phyloP scores from a whole-genome alignment of 2,888 invertebrate genomes.

The Ormyrus pomaceus region DNA sequence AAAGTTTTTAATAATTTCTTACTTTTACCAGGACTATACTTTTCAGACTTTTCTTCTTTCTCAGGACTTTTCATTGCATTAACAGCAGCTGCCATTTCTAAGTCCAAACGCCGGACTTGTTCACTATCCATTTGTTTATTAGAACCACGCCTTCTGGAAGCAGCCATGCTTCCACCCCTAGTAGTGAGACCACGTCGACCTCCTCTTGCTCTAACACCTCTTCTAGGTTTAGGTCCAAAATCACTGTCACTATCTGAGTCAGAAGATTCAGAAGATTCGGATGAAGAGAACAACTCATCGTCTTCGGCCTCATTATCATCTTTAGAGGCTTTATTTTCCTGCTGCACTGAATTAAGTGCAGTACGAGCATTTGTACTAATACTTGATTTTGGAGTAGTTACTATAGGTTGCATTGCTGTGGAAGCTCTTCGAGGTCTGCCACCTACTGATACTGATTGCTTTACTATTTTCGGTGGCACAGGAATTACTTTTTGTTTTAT shows the following conservation, averaged over 20 bases:
- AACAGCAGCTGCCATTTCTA: slow-evolving; percentile 75
- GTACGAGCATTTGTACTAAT: slow-evolving; percentile 33
- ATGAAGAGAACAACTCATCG: slow-evolving; percentile 63
- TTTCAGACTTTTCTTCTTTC: slow-evolving; percentile 67
- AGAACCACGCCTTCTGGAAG: slow-evolving; percentile 66
- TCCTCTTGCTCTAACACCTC: slow-evolving; percentile 70
- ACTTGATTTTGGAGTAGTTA: slow-evolving; percentile 46
- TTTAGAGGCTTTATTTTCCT: slow-evolving; percentile 46
- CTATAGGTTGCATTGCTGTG: slow-evolving; percentile 40
- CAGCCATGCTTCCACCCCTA: slow-evolving; percentile 70
- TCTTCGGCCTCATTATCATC: slow-evolving; percentile 64
- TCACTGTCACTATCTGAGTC: slow-evolving; percentile 73
- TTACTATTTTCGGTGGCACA: slow-evolving; percentile 50
- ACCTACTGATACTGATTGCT: slow-evolving; percentile 47
- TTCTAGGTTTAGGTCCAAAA: slow-evolving; percentile 70
- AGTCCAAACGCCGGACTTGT: slow-evolving; percentile 71
- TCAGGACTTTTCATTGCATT: slow-evolving; percentile 73
- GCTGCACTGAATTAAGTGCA: slow-evolving; percentile 6
- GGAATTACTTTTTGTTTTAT: slow-evolving; percentile 40
- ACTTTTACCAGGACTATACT: slow-evolving; percentile 57
- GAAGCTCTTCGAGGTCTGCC: slow-evolving; percentile 53
- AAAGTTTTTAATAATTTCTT: slow-evolving; percentile 65
- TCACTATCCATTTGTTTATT: slow-evolving; percentile 72
- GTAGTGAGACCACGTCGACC: slow-evolving; percentile 72
- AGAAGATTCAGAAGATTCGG: slow-evolving; percentile 71